Conservation (phyloP, 2,888 invertebrate genomes). For the Nephrotoma appendiculata region DNA sequence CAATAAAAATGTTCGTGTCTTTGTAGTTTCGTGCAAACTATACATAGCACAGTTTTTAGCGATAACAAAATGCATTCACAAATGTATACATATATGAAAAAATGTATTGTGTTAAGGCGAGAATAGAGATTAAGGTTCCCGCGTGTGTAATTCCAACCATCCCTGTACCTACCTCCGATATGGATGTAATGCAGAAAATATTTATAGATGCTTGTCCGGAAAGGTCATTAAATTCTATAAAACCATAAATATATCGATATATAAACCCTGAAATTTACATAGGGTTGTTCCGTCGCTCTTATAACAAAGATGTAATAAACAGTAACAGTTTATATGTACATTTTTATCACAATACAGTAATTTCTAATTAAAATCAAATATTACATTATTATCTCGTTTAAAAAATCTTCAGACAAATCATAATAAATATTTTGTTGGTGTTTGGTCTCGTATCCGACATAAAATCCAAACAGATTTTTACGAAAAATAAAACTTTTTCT, state of each 20-base stretch:
- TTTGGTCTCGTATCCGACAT: neutral
- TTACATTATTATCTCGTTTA: neutral
- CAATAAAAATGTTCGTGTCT: neutral
- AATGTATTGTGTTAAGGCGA: neutral
- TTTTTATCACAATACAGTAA: neutral
- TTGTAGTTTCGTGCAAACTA: neutral
- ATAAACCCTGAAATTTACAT: too few relatives aligned
- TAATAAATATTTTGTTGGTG: neutral
- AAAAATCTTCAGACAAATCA: neutral
- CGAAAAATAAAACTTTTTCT: neutral
- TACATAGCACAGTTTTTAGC: neutral
- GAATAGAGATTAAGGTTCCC: neutral
- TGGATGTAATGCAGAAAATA: too few relatives aligned
- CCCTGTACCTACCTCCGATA: too few relatives aligned
- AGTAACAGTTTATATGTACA: neutral
- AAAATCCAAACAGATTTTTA: neutral
- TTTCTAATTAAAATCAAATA: neutral
- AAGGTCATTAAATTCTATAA: neutral
- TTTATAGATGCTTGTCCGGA: neutral
- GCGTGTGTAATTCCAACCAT: neutral
- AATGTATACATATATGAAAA: neutral
- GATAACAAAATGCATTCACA: neutral
- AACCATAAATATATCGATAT: neutral
- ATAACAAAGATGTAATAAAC: neutral
- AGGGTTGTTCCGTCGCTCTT: neutral